Evolutionary conservation across 1,140 invertebrate species (phyloP), one percentile per base, ranked within the genome.

Genomic region (Zophobas morio): DNA sequence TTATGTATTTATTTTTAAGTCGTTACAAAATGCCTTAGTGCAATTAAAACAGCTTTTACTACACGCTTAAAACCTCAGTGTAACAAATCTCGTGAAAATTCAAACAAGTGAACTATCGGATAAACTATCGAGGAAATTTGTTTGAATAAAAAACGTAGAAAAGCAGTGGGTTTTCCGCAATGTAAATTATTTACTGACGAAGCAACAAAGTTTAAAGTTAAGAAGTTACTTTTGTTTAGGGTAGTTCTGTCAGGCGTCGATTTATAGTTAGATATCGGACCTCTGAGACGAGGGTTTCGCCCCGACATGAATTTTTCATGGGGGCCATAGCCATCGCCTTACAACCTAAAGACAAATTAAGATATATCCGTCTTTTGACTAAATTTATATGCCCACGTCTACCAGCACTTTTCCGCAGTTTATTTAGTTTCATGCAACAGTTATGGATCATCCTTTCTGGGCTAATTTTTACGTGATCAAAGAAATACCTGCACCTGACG

Each of bases 231-330:
- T 57, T 57, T 57, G 54, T 57, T 57, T 57, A 57, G 33, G 4
- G 54, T 33, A 57, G 32, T 57, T 57, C 6, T 51, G 49, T 4
- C 35, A 37, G 36, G 36, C 35, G 57, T 63, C 57, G 36, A 37
- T 39, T 39, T 63, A 39, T 39, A 39, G 60, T 66, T 66, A 66
- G 60, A 66, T 66, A 47, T 66, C 39, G 60, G 60, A 40, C 60
- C 39, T 46, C 39, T 46, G 39, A 66, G 39, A 66, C 39, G 39
- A 66, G 60, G 60, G 60, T 66, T 63, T 57, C 54, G 54, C 32
- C 54, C 49, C 39, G 39, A n/a, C 60, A 66, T 66, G 60, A 66
- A 66, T 66, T 66, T 66, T 66, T 66, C 60, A 66, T 66, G 20
- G 60, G 8, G 20, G 39, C 40, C 60, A 57, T 57, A 51, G 49